Conservation (phyloP, 2,888 invertebrate genomes). For the Drosophila anomalipes region DNA sequence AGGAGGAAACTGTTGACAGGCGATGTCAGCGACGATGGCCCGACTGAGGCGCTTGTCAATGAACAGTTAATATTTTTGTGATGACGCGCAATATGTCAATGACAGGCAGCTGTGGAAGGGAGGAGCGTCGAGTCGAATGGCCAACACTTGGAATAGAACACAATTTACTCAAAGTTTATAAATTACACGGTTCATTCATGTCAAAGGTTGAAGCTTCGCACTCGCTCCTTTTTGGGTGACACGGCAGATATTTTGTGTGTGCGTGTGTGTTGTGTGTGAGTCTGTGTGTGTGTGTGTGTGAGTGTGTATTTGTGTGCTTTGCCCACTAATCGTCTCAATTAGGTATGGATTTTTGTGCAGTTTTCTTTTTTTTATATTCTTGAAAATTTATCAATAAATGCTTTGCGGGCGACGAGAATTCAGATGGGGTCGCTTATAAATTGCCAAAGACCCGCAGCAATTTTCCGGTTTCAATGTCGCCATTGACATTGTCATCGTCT, state of each 20-base stretch:
- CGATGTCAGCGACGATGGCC: constrained; percentile 16
- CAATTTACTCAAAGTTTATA: constrained; percentile 63
- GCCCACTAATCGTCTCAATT: constrained; percentile 80
- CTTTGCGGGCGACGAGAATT: constrained; percentile 30
- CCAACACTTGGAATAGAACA: constrained; percentile 17
- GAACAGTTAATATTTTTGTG: constrained; percentile 81
- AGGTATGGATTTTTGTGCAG: constrained; percentile 73
- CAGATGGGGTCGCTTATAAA: constrained; percentile 45
- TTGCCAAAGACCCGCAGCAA: constrained; percentile 81
- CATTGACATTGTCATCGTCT: constrained; percentile 76
- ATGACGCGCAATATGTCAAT: constrained; percentile 83
- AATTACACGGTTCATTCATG: constrained; percentile 59
- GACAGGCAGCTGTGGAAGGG: constrained; percentile 52
- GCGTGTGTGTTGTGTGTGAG: not conserved
- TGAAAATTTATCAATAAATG: constrained; percentile 74
- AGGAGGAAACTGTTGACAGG: constrained; percentile 52
- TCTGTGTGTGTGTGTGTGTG: not conserved
- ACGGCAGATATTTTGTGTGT: constrained; percentile 35
- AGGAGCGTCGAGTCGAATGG: constrained; percentile 5
- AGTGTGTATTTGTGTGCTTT: constrained; percentile 9
- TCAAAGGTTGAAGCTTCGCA: constrained; percentile 51
- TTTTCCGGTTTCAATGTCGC: constrained; percentile 79
- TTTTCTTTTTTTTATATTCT: constrained; percentile 32
- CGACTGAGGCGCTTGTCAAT: constrained; percentile 56
- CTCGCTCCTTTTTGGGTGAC: constrained; percentile 39